A percentile compares a stretch with the other conserved stretches of the same genome.
phyloP scores from a whole-genome alignment of 2,113 vertebrate genomes.

The Stigmatopora nigra region DNA sequence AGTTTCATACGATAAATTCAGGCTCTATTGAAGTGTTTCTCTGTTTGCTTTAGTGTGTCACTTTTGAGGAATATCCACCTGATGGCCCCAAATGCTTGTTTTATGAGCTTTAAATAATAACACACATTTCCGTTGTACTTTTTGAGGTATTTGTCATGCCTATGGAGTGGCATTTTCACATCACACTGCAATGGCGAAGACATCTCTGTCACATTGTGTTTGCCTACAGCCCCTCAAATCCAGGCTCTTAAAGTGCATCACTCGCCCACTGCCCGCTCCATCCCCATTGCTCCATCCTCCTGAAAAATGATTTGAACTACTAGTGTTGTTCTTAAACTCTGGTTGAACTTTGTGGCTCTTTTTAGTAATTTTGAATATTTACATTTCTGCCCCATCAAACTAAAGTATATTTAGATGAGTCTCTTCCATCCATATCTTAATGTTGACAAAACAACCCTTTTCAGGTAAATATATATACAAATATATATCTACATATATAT shows the following conservation, averaged over 20 bases:
- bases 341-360: not conserved
- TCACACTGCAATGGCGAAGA: not conserved
- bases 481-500: too few species aligned
- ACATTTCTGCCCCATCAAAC: not conserved
- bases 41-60: constrained; percentile 7
- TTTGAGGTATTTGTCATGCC: constrained; percentile 12
- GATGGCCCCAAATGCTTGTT: constrained; percentile 12
- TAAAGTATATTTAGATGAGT: too few species aligned
- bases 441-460: too few species aligned
- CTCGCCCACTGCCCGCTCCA: not conserved
- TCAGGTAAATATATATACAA: too few species aligned
- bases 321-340: not conserved
- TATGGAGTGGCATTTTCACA: not conserved
- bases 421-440: too few species aligned
- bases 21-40: constrained; percentile 34
- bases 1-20: constrained; percentile 11
- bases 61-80: constrained; percentile 12
- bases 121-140: constrained; percentile 2
- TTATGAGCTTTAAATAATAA: not conserved
- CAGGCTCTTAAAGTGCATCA: constrained; percentile 1
- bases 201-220: not conserved
- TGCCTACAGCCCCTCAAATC: constrained; percentile 6
- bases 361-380: constrained; percentile 1
- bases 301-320: not conserved
- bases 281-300: not conserved